Evolutionary conservation across 2,113 vertebrate genomes (phyloP).

Genomic region (Hypanus sabinus): DNA sequence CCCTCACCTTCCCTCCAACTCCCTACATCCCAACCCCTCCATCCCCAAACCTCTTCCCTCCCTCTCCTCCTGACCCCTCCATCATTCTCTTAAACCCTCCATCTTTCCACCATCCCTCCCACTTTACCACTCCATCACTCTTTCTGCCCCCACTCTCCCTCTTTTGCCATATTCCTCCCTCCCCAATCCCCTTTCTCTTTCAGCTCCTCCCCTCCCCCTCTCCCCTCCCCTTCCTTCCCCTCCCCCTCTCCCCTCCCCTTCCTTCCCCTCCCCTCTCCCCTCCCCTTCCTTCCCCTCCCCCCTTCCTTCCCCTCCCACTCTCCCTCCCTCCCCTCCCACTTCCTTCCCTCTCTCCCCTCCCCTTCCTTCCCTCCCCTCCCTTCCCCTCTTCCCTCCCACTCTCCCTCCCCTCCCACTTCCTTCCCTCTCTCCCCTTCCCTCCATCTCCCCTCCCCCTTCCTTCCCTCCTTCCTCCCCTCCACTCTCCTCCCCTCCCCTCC

Average conservation of each 20-base stretch:
- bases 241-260: neutral
- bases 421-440: neutral
- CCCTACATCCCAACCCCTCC: no score
- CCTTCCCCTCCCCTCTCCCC: neutral
- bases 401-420: neutral
- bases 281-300: neutral
- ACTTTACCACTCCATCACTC: no score
- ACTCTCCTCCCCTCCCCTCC: neutral
- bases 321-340: neutral
- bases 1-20: no score
- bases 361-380: neutral
- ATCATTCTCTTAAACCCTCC: no score
- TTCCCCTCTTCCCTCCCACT: neutral
- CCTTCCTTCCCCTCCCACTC: neutral
- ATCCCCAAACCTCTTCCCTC: no score
- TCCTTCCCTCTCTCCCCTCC: no score
- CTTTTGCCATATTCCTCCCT: neutral
- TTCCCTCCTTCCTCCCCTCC: neutral
- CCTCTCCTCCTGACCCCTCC: no score
- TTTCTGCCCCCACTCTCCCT: neutral
- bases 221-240: accelerated
- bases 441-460: neutral
- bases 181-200: neutral
- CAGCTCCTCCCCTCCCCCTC: neutral
- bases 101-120: no score